These are phyloP conservation scores for Moxostoma hubbsi DNA, from an alignment of 2,797 vertebrate genomes.

Conservation along the genomic window DNA sequence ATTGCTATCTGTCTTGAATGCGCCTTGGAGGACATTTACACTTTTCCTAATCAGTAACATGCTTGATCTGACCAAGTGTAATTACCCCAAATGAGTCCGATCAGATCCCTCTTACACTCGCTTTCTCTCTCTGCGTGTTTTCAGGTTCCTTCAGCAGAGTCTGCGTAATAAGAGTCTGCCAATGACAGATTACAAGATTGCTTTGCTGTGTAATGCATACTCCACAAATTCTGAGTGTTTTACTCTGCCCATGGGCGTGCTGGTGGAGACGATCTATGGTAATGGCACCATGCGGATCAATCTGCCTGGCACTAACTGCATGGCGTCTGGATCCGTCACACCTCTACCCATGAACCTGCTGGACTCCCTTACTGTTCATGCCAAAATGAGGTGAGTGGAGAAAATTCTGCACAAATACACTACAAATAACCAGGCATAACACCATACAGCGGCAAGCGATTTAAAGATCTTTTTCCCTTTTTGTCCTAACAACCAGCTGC, in stretches of 20 bases:
- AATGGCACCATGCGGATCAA: slow-evolving; percentile 90
- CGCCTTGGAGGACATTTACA: no score
- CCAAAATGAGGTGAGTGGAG: slow-evolving; percentile 93
- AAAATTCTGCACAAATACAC: no score
- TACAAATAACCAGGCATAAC: no score
- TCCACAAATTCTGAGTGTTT: slow-evolving; percentile 99
- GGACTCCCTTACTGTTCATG: slow-evolving; percentile 96
- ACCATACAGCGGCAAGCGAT: no score
- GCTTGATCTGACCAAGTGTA: no score
- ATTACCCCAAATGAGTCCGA: no score
- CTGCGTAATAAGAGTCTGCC: slow-evolving; percentile 93
- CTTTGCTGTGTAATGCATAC: slow-evolving; percentile 96
- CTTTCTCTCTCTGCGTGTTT: neutral
- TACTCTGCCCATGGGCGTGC: slow-evolving; percentile 95
- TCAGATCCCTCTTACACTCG: no score
- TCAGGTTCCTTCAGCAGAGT: slow-evolving; percentile 95
- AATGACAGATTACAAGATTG: slow-evolving; percentile 99
- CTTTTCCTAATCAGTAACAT: no score
- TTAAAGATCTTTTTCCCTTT: no score
- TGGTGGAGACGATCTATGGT: slow-evolving; percentile 99
- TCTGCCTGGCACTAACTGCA: slow-evolving; percentile 93
- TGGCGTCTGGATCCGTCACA: slow-evolving; percentile 92
- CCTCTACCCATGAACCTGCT: slow-evolving; percentile 97
- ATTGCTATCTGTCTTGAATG: no score
- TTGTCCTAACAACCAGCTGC: no score